phyloP scores from a whole-genome alignment of 2,888 invertebrate species.

The Hemicrepidius hirtus region DNA sequence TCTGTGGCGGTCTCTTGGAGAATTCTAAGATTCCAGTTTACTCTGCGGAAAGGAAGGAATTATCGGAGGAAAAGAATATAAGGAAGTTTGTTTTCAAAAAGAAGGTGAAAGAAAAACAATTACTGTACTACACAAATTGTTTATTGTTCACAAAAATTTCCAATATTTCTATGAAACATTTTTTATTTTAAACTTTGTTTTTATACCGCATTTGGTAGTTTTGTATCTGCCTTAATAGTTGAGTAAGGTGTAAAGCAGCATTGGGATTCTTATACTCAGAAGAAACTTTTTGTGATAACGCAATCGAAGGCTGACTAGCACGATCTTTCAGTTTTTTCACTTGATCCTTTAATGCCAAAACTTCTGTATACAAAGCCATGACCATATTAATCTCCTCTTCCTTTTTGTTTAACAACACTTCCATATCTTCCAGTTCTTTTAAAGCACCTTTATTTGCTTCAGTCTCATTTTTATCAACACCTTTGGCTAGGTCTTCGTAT shows the following conservation, averaged over 20 bases:
- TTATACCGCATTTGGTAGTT: constrained; percentile 65
- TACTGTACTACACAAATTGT: too few species aligned
- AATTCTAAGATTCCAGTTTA: too few species aligned
- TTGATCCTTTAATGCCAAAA: constrained; percentile 69
- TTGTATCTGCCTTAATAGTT: constrained; percentile 69
- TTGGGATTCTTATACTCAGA: constrained; percentile 64
- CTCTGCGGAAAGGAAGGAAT: too few species aligned
- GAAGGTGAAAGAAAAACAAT: too few species aligned
- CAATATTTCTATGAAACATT: too few species aligned
- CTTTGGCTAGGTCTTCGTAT: constrained; percentile 64
- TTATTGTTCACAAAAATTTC: too few species aligned
- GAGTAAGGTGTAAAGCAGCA: constrained; percentile 68
- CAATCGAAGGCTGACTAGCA: constrained; percentile 60
- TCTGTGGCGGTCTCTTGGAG: too few species aligned
- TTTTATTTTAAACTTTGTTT: constrained; percentile 24
- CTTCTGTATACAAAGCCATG: constrained; percentile 70
- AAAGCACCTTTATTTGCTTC: constrained; percentile 51
- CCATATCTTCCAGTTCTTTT: constrained; percentile 67
- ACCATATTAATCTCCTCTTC: constrained; percentile 71
- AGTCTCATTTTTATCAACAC: constrained; percentile 48
- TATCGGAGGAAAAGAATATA: too few species aligned
- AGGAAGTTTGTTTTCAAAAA: too few species aligned
- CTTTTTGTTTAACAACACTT: constrained; percentile 67
- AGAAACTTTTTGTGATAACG: constrained; percentile 21
- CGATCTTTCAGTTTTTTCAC: constrained; percentile 66